Base-by-base conservation (phyloP, 2,797 vertebrate genomes). In the Hippopotamyrus pictus region DNA sequence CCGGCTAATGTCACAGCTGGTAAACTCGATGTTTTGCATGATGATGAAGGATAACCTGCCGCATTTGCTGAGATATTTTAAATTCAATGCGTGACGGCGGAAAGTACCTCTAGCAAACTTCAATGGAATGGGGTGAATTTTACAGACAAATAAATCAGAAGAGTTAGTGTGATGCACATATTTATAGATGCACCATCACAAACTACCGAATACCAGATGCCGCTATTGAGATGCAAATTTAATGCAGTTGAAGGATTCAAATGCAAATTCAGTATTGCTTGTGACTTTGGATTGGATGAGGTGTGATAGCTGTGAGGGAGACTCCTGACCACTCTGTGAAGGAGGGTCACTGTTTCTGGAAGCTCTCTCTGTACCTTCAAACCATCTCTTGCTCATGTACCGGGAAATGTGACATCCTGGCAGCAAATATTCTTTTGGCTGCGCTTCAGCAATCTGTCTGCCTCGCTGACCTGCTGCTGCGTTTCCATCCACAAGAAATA, bases 1-100 rank as follows among this genome's bases (percentile, higher is more conserved):
- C 14, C 65, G 79, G 86, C 57, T 89, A 79, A 83, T 4, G n/a
- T 73, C 83, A 73, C 50, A 85, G 89, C 90, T 87, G 86, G 89
- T 87, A 48, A 48, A 83, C 7, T 3, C 8, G 7, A 25, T 14
- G 33, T 76, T 76, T 76, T 41, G 29, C 33, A 37, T 37, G 69
- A 33, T 37, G 69, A 41, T 37, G 69, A 76, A 76, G 4, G 12
- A 41, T 5, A 76, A 14, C 29, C 17, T 41, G 69, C 33, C 41
- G 33, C 33, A 41, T 76, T 76, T 41, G 14, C 33, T 44, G 33
- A 69, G 8, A 14, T 69, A 69, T 41, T 79, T 41, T 41, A 79
- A 37, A 76, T 76, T 76, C 14, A 6, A 6, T 1, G 8, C 1
- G 17, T 41, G 73, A 79, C 41, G 73, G 33, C 44, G 33, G 17